A percentile compares a stretch with the other conserved stretches of the same genome.
Evolutionary conservation across 2,797 vertebrate species (phyloP).

Genomic region (Rhynchonycteris naso): DNA sequence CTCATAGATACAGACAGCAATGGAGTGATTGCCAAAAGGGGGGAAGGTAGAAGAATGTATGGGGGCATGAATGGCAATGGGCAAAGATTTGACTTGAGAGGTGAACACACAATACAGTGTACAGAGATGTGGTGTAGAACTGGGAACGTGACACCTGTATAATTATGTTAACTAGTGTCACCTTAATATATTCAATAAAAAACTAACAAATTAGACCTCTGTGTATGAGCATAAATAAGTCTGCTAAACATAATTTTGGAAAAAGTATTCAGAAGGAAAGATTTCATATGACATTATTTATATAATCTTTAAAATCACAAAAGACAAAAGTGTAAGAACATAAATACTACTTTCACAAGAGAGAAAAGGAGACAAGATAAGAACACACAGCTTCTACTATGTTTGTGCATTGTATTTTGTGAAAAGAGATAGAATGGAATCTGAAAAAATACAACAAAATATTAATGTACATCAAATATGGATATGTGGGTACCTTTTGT

Average conservation of each 20-base stretch:
- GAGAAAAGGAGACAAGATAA: not conserved
- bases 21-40: too few species aligned
- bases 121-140: too few species aligned
- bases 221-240: not conserved
- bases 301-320: slow-evolving; percentile 17
- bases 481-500: not conserved
- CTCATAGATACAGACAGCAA: too few species aligned
- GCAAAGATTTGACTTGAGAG: too few species aligned
- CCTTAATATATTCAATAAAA: not conserved
- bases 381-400: not conserved
- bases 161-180: too few species aligned
- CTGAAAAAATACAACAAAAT: slow-evolving; percentile 42
- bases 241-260: not conserved
- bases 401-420: not conserved
- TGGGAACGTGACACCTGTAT: too few species aligned
- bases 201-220: not conserved
- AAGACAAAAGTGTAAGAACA: not conserved
- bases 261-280: not conserved
- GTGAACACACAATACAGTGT: too few species aligned
- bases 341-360: not conserved
- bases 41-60: too few species aligned
- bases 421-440: not conserved
- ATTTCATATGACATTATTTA: not conserved
- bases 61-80: too few species aligned
- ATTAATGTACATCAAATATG: not conserved